Conservation (phyloP, 2,797 vertebrate genomes). For the Prionace glauca region DNA sequence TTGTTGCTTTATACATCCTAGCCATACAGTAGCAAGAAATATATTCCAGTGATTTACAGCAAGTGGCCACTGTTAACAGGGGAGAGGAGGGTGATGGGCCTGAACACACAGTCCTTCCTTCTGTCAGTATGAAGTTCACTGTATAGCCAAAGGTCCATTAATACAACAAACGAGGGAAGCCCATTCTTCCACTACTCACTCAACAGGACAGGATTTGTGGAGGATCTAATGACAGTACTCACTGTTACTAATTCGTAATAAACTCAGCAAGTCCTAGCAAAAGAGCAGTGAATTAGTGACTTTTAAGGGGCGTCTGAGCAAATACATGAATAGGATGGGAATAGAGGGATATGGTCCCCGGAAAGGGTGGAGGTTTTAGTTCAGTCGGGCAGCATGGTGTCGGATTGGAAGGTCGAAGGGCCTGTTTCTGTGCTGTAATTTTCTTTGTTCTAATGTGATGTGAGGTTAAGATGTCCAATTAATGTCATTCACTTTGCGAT, state of each 20-base stretch:
- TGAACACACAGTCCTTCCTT: neutral
- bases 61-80: neutral
- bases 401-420: too few relatives aligned
- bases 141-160: neutral
- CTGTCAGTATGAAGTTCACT: neutral
- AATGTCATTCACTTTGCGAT: neutral
- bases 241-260: neutral
- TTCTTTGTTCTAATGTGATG: neutral
- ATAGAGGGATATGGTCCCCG: too few relatives aligned
- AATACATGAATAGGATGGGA: too few relatives aligned
- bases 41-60: neutral
- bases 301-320: too few relatives aligned
- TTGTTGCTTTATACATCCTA: constrained; percentile 74
- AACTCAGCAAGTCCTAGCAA: neutral
- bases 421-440: too few relatives aligned
- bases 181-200: neutral
- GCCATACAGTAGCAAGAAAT: constrained; percentile 63
- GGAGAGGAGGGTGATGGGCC: neutral
- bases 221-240: neutral
- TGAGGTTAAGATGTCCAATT: neutral
- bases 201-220: neutral
- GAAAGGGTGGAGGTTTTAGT: too few relatives aligned
- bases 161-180: neutral
- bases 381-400: too few relatives aligned
- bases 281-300: neutral